phyloP scores from a whole-genome alignment of 2,888 invertebrate species.

The Pachydiplax longipennis region DNA sequence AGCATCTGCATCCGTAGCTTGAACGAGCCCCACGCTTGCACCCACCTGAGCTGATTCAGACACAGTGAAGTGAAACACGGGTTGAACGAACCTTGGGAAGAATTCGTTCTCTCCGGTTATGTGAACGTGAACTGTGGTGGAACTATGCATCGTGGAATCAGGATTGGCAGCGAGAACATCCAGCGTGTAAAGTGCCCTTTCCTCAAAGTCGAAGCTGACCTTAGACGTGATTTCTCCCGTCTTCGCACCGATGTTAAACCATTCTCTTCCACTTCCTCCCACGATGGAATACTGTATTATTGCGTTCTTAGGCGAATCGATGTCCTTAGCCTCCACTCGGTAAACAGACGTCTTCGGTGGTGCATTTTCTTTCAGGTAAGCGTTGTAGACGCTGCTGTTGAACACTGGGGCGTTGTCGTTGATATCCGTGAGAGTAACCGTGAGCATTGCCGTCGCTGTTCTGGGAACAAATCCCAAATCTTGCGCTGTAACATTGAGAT shows the following conservation, averaged over 20 bases:
- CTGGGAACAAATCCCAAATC: slow-evolving; percentile 85
- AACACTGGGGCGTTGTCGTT: slow-evolving; percentile 93
- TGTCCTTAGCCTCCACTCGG: slow-evolving; percentile 79
- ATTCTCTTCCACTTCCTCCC: slow-evolving; percentile 75
- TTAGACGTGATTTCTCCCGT: slow-evolving; percentile 80
- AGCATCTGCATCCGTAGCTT: slow-evolving; percentile 88
- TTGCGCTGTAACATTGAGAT: slow-evolving; percentile 84
- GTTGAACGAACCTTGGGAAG: slow-evolving; percentile 86
- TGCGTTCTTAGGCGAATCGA: slow-evolving; percentile 87
- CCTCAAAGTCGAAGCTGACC: slow-evolving; percentile 87
- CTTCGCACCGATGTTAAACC: slow-evolving; percentile 78
- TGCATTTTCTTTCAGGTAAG: slow-evolving; percentile 83
- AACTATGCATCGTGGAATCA: slow-evolving; percentile 79
- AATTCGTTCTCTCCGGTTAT: slow-evolving; percentile 89
- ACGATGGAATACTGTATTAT: slow-evolving; percentile 83
- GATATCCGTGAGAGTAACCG: slow-evolving; percentile 87
- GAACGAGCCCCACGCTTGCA: slow-evolving; percentile 82
- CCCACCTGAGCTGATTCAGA: slow-evolving; percentile 90
- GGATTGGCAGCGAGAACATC: slow-evolving; percentile 87
- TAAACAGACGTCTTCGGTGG: slow-evolving; percentile 77
- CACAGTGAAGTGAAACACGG: slow-evolving; percentile 90
- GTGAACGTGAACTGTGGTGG: slow-evolving; percentile 75
- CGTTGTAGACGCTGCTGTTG: slow-evolving; percentile 77
- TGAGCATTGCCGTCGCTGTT: slow-evolving; percentile 79
- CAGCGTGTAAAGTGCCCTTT: slow-evolving; percentile 75